Percentiles rank a stretch among this genome's conserved stretches.
phyloP scores from a whole-genome alignment of 2,888 invertebrate species.

The Magallana nippona region DNA sequence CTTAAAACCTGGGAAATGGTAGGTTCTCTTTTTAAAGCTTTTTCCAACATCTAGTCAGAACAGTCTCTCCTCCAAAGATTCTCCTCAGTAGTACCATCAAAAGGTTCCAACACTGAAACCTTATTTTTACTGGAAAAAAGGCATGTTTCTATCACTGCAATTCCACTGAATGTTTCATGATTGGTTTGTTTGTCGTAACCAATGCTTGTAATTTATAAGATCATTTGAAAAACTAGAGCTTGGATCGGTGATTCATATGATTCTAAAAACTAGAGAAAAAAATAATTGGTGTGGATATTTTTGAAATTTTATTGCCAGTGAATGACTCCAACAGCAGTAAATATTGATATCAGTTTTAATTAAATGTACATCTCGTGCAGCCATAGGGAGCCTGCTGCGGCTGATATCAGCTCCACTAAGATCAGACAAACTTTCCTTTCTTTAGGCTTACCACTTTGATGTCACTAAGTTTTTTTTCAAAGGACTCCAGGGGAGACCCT shows the following conservation, averaged over 20 bases:
- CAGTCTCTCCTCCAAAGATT: too few relatives aligned
- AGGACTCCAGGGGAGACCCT: constrained; percentile 13
- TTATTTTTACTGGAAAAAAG: too few relatives aligned
- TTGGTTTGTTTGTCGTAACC: too few relatives aligned
- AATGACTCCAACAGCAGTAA: constrained; percentile 6
- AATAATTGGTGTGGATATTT: not conserved
- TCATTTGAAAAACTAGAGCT: too few relatives aligned
- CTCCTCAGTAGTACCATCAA: too few relatives aligned
- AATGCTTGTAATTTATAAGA: too few relatives aligned
- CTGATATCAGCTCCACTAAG: not conserved
- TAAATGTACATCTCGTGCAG: not conserved
- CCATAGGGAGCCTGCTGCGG: not conserved
- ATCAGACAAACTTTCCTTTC: constrained; percentile 20
- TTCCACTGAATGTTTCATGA: too few relatives aligned
- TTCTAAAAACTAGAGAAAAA: too few relatives aligned
- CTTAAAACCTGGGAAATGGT: constrained; percentile 1
- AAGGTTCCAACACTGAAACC: too few relatives aligned
- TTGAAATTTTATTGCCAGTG: not conserved
- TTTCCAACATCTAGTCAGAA: too few relatives aligned
- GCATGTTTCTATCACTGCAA: too few relatives aligned
- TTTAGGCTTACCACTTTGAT: not conserved
- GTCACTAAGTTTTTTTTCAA: constrained; percentile 7
- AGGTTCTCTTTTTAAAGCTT: not conserved
- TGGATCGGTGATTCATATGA: too few relatives aligned
- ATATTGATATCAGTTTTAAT: not conserved